Base-by-base conservation (phyloP, 2,797 vertebrate species). In the Neosilurus mollespiculum region DNA sequence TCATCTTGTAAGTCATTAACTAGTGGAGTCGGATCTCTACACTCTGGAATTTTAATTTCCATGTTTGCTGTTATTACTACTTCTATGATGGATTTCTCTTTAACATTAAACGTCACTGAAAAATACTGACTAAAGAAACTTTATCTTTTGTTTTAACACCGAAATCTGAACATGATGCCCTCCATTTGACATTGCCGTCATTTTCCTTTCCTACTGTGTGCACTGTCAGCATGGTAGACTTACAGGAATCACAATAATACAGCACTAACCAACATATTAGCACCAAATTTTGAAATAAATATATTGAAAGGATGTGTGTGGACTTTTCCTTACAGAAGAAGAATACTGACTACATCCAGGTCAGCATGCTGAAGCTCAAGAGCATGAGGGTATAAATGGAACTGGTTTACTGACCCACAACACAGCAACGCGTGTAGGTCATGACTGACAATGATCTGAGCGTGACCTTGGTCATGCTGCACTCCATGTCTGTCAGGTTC, bases 401-500 rank as follows among this genome's bases (percentile, higher is more conserved):
- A 73, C 76, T 81, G 85, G 89, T 49, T 90, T 91, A 91, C 91
- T 91, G 85, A 89, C 82, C 90, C 83, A 82, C 90, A 87, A 90
- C 90, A 87, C 79, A 86, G 84, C 67, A 66, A 88, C 86, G 87
- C 87, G 88, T 80, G 84, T 90, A 91, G 91, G 91, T 92, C 91
- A 92, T 81, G 87, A 87, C 69, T 83, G 87, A 87, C 71, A 22
- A 85, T 81, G 81, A 84, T 77, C 82, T 79, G 86, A 83, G 89
- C 92, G 83, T 92, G 90, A 93, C 91, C 90, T 93, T 85, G 53
- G 43, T 37, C 90, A 87, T 84, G 87, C 87, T 65, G 88, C 90
- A 89, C 87, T 89, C 86, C 91, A 83, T 59, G 81, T 92, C 91
- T 91, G 92, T 91, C 86, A 92, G 89, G 90, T 90, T 91, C 88